Evolutionary conservation across 2,113 vertebrate genomes (phyloP).

Genomic region (Bufo bufo): DNA sequence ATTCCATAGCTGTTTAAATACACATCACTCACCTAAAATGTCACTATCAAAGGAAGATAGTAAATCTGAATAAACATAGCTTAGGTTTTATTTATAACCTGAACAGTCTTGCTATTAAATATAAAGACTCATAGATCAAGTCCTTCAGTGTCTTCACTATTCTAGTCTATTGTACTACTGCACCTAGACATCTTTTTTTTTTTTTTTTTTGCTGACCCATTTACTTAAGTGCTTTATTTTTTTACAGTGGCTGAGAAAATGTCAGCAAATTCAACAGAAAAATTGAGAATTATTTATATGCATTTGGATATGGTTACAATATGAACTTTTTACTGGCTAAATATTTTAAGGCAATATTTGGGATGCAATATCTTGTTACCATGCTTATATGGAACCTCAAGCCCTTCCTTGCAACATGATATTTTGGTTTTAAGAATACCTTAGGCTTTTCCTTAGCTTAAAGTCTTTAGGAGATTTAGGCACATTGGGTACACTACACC

Average conservation of each 20-base stretch:
- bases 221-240: neutral
- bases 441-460: conserved; percentile 20
- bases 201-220: neutral
- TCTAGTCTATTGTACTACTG: neutral
- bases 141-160: too few relatives aligned
- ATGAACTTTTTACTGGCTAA: neutral
- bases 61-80: neutral
- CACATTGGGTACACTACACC: neutral
- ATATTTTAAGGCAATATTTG: neutral
- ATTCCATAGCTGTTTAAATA: neutral
- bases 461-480: conserved; percentile 39
- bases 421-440: conserved; percentile 8
- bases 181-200: neutral
- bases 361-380: neutral
- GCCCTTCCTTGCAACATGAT: conserved; percentile 23
- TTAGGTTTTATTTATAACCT: too few relatives aligned
- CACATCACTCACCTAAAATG: neutral
- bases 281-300: neutral
- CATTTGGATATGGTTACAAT: neutral
- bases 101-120: neutral
- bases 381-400: neutral
- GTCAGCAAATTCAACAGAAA: neutral
- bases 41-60: neutral
- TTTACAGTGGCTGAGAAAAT: neutral
- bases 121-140: too few relatives aligned